Evolutionary conservation across 2,888 invertebrate species (phyloP).

Genomic region (Laspeyria flexula): DNA sequence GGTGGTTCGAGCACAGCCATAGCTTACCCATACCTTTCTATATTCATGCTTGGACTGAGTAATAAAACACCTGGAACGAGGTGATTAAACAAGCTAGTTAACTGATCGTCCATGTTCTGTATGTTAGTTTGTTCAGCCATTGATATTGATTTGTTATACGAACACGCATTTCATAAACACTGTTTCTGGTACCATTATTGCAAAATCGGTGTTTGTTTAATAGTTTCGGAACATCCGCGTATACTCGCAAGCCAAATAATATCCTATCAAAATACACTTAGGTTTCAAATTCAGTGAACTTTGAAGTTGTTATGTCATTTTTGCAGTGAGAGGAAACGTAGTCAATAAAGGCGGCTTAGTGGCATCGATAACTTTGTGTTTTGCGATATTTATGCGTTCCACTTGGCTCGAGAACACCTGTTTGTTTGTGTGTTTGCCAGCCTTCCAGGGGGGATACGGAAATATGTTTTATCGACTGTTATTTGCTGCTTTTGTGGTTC

Average conservation of each 20-base stretch:
- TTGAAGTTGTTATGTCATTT: constrained; percentile 50
- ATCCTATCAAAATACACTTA: constrained; percentile 33
- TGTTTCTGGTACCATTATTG: constrained; percentile 72
- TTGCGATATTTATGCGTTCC: constrained; percentile 77
- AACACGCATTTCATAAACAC: constrained; percentile 63
- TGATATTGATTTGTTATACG: not conserved
- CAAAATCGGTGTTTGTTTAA: constrained; percentile 63
- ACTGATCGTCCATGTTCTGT: not conserved
- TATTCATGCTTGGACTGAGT: no score
- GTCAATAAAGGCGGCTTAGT: constrained; percentile 82
- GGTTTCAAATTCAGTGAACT: constrained; percentile 39
- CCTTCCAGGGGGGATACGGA: constrained; percentile 21
- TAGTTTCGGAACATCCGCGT: constrained; percentile 53
- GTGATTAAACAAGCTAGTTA: no score
- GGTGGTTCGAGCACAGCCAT: no score
- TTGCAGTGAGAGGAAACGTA: constrained; percentile 62
- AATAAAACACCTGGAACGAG: no score
- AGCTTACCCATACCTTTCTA: no score
- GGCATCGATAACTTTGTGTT: constrained; percentile 82
- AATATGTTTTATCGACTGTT: constrained; percentile 33
- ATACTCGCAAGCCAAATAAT: constrained; percentile 25
- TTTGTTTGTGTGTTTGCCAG: constrained; percentile 54
- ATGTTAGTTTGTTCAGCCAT: not conserved
- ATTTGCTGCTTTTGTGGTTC: no score
- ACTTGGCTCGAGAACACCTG: constrained; percentile 72